Evolutionary conservation across 2,797 vertebrate genomes (phyloP).

Genomic region (Onychomys leucogaster): DNA sequence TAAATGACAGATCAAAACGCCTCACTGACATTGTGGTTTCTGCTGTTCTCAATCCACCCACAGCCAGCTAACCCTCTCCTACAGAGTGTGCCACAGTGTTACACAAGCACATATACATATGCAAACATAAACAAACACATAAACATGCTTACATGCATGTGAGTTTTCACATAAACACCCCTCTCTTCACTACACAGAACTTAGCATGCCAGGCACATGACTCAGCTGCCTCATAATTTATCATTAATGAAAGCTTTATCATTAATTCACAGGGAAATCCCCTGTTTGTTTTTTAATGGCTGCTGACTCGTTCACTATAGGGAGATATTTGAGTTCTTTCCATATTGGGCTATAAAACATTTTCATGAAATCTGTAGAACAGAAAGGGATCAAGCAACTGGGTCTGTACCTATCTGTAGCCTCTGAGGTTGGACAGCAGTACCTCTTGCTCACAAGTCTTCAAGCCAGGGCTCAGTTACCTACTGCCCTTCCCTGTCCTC

Average conservation of each 20-base stretch:
- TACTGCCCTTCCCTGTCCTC: rapidly evolving
- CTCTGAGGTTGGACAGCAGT: neutral
- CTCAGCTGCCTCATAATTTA: neutral
- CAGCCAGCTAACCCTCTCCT: neutral
- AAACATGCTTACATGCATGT: neutral
- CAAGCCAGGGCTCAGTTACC: rapidly evolving
- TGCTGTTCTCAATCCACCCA: neutral
- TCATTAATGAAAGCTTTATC: neutral
- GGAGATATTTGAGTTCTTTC: neutral
- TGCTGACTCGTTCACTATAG: neutral
- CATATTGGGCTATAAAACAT: neutral
- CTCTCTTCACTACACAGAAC: neutral
- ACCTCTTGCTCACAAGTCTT: rapidly evolving
- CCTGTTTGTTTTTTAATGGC: neutral
- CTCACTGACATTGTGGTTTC: neutral
- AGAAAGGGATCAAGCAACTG: neutral
- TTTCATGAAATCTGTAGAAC: neutral
- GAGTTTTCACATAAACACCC: neutral
- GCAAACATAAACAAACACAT: no score
- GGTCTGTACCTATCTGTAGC: neutral
- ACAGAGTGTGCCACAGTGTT: neutral
- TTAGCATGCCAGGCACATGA: neutral
- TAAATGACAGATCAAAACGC: neutral
- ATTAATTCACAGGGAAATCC: neutral
- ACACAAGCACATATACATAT: no score